phyloP scores from a whole-genome alignment of 2,797 vertebrate species.

The Tragopan temminckii region DNA sequence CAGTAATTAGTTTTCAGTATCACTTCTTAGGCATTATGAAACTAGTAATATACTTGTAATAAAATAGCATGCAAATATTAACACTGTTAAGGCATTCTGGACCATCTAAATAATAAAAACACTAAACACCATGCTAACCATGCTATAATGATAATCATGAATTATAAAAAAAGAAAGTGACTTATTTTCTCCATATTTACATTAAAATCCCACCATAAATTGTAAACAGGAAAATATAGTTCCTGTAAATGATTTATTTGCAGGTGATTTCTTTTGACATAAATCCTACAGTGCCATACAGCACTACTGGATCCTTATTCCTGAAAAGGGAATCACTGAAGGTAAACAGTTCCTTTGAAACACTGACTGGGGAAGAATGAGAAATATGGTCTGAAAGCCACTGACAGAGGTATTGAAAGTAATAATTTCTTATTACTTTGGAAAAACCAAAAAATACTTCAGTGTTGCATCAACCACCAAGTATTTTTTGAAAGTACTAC shows the following conservation, averaged over 20 bases:
- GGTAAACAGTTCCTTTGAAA: not conserved
- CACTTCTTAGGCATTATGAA: not conserved
- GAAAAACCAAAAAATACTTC: rapidly evolving
- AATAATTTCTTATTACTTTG: not conserved
- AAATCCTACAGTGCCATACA: not conserved
- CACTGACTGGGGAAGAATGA: not conserved
- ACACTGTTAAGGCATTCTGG: not conserved
- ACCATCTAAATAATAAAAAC: not conserved
- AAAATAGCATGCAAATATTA: not conserved
- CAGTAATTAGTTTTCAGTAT: conserved; percentile 15
- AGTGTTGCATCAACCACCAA: not conserved
- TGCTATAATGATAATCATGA: not conserved
- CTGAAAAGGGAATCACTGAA: not conserved
- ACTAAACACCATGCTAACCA: not conserved
- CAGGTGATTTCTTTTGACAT: not conserved
- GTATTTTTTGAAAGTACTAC: not conserved
- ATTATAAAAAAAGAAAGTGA: not conserved
- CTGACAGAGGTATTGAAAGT: not conserved
- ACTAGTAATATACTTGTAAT: not conserved
- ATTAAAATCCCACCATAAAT: not conserved
- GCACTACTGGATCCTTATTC: not conserved
- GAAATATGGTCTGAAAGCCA: not conserved
- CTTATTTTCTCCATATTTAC: not conserved
- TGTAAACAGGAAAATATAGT: not conserved
- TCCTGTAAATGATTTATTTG: not conserved